Conservation (phyloP, 2,113 vertebrate species). For the Gnathonemus longibarbis region DNA sequence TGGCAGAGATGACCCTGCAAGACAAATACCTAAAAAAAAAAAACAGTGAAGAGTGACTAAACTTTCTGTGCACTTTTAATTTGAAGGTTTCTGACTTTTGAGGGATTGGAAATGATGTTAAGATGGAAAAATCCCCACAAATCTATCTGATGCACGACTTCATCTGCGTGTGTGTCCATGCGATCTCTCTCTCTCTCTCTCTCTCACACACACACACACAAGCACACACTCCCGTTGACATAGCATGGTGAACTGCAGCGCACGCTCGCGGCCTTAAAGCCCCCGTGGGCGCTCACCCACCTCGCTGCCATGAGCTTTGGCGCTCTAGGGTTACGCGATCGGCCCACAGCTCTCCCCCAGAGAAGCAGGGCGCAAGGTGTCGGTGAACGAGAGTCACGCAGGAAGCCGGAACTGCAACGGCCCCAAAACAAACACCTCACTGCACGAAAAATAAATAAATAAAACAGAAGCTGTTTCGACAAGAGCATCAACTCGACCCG, state of each 20-base stretch:
- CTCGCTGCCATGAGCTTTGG: not conserved
- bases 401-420: not conserved
- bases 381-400: not conserved
- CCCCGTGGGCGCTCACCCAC: not conserved
- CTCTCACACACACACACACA: not conserved
- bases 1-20: not conserved
- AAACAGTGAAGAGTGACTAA: not conserved
- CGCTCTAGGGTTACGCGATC: not conserved
- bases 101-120: not conserved
- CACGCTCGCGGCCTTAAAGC: not conserved
- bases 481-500: not conserved
- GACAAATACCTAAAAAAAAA: not conserved
- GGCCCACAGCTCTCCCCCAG: not conserved
- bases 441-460: not conserved
- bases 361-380: not conserved
- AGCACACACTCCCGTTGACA: not conserved
- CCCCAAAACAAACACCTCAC: not conserved
- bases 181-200: too few relatives aligned
- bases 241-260: not conserved
- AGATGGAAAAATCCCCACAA: not conserved
- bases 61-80: not conserved
- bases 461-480: not conserved
- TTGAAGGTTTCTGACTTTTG: not conserved
- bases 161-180: not conserved
- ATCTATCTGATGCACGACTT: not conserved